These are phyloP conservation scores for Ceratina calcarata DNA, from an alignment of 1,140 invertebrate genomes.

Conservation along the genomic window DNA sequence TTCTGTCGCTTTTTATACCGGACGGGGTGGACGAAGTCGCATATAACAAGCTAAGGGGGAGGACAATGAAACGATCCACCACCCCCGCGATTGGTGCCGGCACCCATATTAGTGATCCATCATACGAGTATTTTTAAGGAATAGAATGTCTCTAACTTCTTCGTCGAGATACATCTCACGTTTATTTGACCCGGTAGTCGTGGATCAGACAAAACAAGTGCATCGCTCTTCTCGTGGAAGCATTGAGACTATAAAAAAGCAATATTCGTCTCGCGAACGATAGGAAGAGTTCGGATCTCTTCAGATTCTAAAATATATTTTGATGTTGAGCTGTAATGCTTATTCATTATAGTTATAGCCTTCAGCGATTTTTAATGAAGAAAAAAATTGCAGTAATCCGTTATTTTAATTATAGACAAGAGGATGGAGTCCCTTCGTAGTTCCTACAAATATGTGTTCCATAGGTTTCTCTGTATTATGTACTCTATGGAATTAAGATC, in stretches of 20 bases:
- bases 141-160: conserved; percentile 52
- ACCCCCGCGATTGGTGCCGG: conserved; percentile 28
- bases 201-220: conserved; percentile 69
- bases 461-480: no score
- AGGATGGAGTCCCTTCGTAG: no score
- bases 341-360: no score
- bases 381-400: no score
- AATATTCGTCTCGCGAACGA: neutral
- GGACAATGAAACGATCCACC: conserved; percentile 55
- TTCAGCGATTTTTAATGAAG: no score
- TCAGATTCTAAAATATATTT: no score
- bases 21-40: conserved; percentile 13
- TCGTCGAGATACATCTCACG: conserved; percentile 68
- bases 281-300: neutral
- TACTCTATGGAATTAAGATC: no score
- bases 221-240: neutral
- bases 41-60: conserved; percentile 30
- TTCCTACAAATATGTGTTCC: no score
- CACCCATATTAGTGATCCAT: conserved; percentile 77
- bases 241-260: neutral
- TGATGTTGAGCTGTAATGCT: no score
- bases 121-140: conserved; percentile 53
- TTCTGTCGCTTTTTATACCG: conserved; percentile 22
- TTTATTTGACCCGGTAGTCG: conserved; percentile 69
- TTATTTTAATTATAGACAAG: no score